A percentile compares a stretch with the other conserved stretches of the same genome.
phyloP scores from a whole-genome alignment of 1,140 invertebrate genomes.

The Linepithema humile region DNA sequence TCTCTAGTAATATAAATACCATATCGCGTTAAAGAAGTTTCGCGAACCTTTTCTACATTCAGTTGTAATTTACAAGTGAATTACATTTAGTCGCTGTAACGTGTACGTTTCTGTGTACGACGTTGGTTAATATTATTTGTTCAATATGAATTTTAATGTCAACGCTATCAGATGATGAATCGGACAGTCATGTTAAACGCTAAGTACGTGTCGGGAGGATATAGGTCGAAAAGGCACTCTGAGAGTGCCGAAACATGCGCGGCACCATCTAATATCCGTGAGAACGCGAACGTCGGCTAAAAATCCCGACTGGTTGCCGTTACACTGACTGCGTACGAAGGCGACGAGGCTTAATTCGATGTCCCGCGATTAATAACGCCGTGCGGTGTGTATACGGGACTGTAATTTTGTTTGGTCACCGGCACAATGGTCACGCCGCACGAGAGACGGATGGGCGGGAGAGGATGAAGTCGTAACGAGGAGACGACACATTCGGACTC shows the following conservation, averaged over 20 bases:
- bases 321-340: background rate
- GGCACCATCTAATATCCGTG: constrained; percentile 45
- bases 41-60: background rate
- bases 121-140: constrained; percentile 6
- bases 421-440: constrained; percentile 32
- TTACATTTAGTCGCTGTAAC: background rate
- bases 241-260: background rate
- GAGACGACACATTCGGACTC: constrained; percentile 44
- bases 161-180: background rate
- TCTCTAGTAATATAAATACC: background rate
- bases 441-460: constrained; percentile 1
- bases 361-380: constrained; percentile 51
- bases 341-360: constrained; percentile 37
- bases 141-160: background rate
- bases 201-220: background rate
- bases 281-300: constrained; percentile 33
- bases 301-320: constrained; percentile 36
- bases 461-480: constrained; percentile 57
- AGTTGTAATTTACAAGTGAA: background rate
- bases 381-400: background rate
- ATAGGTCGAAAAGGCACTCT: background rate
- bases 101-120: background rate
- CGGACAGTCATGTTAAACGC: background rate
- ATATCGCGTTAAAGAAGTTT: background rate
- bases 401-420: constrained; percentile 53